Percentiles rank a stretch among this genome's conserved stretches.
Evolutionary conservation across 2,113 vertebrate genomes (phyloP).

Genomic region (Polypterus senegalus): DNA sequence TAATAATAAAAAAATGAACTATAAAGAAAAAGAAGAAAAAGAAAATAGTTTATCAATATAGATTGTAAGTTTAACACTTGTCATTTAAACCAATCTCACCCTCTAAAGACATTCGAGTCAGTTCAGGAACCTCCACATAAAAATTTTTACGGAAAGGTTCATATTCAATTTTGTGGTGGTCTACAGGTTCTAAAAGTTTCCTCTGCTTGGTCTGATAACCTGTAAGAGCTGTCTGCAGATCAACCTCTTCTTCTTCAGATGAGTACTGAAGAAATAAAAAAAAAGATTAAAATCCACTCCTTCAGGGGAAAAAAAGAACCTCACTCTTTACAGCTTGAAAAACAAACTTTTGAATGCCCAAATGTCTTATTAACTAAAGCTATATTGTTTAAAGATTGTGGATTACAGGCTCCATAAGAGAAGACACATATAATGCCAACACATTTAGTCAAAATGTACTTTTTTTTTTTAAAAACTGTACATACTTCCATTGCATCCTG

Average conservation of each 20-base stretch:
- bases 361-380: too few species aligned
- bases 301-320: background rate
- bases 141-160: constrained; percentile 92
- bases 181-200: constrained; percentile 90
- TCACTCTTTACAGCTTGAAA: background rate
- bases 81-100: constrained; percentile 63
- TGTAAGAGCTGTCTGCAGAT: constrained; percentile 89
- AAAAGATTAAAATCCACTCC: background rate
- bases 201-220: constrained; percentile 96
- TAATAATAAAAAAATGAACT: too few species aligned
- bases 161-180: constrained; percentile 94
- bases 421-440: too few species aligned
- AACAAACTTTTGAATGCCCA: background rate
- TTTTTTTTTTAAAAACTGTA: too few species aligned
- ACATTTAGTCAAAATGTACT: too few species aligned
- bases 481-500: constrained; percentile 97
- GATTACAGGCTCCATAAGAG: too few species aligned
- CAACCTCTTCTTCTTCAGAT: constrained; percentile 94
- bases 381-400: too few species aligned
- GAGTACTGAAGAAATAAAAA: constrained; percentile 64
- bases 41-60: too few species aligned
- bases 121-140: constrained; percentile 93
- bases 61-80: too few species aligned
- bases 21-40: too few species aligned
- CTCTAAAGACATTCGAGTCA: constrained; percentile 80